These are phyloP conservation scores for Melanogrammus aeglefinus DNA, from an alignment of 2,797 vertebrate species.

Conservation along the genomic window DNA sequence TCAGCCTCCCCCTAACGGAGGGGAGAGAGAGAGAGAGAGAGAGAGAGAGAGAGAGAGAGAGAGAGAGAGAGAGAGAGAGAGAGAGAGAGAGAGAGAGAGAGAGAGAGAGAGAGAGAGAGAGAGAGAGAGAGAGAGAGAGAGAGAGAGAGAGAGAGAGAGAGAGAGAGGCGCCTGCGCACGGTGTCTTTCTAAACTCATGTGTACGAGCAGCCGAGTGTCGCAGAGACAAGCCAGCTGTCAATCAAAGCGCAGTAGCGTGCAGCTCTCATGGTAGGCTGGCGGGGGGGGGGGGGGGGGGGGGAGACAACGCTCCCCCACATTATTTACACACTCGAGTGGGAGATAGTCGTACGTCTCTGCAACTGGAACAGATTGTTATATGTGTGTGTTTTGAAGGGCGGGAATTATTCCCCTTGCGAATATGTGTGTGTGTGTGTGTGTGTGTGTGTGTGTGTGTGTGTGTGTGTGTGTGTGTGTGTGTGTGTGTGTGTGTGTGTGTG, in stretches of 20 bases:
- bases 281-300: constrained; percentile 18
- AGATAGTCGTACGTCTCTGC: constrained; percentile 43
- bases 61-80: constrained; percentile 33
- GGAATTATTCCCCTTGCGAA: constrained; percentile 49
- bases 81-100: constrained; percentile 29
- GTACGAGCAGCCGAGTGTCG: constrained; percentile 57
- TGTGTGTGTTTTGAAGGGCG: constrained; percentile 60
- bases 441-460: constrained; percentile 7
- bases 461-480: constrained; percentile 6
- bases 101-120: constrained; percentile 14
- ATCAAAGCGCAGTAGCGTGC: constrained; percentile 55
- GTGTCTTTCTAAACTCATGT: constrained; percentile 43
- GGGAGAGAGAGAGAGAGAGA: constrained; percentile 46
- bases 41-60: constrained; percentile 38
- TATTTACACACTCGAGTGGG: constrained; percentile 51
- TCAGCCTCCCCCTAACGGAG: constrained; percentile 59
- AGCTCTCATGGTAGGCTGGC: constrained; percentile 47
- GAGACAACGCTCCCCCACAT: constrained; percentile 39
- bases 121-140: not conserved
- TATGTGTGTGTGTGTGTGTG: constrained; percentile 32
- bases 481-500: not conserved
- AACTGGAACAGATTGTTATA: constrained; percentile 61
- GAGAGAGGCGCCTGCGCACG: constrained; percentile 29
- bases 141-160: constrained; percentile 4
- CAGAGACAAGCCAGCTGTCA: constrained; percentile 57